phyloP scores from a whole-genome alignment of 2,113 vertebrate genomes.

The Peromyscus maniculatus region DNA sequence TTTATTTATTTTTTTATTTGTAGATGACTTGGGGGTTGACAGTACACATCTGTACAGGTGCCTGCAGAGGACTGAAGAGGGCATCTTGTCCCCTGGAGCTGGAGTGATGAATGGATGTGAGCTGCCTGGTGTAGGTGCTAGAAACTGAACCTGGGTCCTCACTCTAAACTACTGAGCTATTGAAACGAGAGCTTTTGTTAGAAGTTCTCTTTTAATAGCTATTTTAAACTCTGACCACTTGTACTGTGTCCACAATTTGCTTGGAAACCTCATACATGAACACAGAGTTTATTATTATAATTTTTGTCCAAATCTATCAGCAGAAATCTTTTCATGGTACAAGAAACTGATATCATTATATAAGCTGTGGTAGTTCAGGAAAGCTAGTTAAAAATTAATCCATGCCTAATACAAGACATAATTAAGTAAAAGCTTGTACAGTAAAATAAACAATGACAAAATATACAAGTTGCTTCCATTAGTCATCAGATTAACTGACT shows the following conservation, averaged over 20 bases:
- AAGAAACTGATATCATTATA: neutral
- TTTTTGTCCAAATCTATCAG: neutral
- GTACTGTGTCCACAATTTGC: neutral
- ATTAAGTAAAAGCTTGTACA: neutral
- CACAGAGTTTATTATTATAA: neutral
- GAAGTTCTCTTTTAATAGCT: neutral
- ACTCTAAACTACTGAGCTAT: neutral
- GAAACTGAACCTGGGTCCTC: neutral
- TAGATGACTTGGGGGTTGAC: neutral
- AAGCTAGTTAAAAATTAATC: constrained; percentile 37
- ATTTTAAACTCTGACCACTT: constrained; percentile 5
- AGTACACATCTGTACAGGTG: neutral
- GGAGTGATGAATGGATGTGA: neutral
- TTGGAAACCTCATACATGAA: neutral
- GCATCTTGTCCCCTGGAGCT: neutral
- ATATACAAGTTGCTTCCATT: neutral
- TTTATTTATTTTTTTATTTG: neutral
- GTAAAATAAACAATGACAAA: neutral
- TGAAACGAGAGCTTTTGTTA: constrained; percentile 4
- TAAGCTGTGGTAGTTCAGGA: neutral
- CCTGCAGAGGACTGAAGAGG: neutral
- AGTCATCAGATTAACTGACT: neutral
- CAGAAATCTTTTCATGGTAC: neutral
- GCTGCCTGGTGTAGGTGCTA: neutral
- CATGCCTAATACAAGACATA: neutral